Base-by-base conservation (phyloP, 1,140 invertebrate species). In the Phymorhynchus buccinoides region DNA sequence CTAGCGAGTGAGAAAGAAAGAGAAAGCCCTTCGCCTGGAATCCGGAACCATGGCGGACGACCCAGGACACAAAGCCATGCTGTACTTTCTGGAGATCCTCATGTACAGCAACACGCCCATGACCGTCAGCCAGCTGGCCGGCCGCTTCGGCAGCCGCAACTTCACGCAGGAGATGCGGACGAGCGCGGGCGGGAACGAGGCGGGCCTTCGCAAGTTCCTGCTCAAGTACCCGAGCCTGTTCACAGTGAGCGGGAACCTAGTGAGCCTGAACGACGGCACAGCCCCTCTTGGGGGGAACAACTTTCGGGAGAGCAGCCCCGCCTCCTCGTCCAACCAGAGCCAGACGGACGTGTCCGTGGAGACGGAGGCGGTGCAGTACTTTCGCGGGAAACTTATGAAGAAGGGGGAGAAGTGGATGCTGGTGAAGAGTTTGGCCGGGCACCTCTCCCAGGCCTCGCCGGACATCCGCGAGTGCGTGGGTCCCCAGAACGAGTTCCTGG, bases 41-140 rank as follows among this genome's bases (percentile, higher is more conserved):
- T 30, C 66, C 41, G 80, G 66, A 75, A 91, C 88, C 80, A 93
- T 93, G 92, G 91, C 92, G 41, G 93, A 93, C 83, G 93, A 94
- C 84, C 90, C 93, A 35, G 91, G 91, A 71, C 93, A 94, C 88
- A 93, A 94, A 84, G 93, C 92, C 56, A 94, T 94, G 92, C 88
- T 94, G 88, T 94, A 93, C 88, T 94, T 94, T 87, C 85, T 94
- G 80, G 93, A 94, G 87, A 92, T 94, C 71, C 86, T 94, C n/a
- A 94, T 94, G 91, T 93, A 94, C 89, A 92, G 90, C 85, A 89
- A 86, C 73, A 90, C 88, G 14, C 92, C 91, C 16, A 89, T 93
- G 71, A 92, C 92, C 56, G 92, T 93, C 68, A 91, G 91, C 86
- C 92, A 93, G 86, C 85, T 94, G 78, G 93, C 93, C 80, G 92